Evolutionary conservation across 1,140 invertebrate genomes (phyloP), one percentile per base, ranked within the genome.

Genomic region (Euglossa dilemma): DNA sequence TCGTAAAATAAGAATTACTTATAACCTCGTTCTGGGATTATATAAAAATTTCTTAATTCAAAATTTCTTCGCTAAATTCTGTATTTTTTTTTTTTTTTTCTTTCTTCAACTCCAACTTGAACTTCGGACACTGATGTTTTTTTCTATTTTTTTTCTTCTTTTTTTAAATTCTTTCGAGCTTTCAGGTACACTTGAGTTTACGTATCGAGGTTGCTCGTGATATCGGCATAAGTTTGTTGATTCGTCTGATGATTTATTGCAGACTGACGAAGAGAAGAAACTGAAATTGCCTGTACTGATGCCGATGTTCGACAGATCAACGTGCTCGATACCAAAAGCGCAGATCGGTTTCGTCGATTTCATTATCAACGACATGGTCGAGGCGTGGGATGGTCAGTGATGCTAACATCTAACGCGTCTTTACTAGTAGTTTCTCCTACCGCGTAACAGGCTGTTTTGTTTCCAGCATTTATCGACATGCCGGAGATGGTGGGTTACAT

Each of bases 261-360:
- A 99, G 96, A 99, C 98, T 54, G 98, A 99, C 90, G 98, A 99
- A 92, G 98, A 99, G 93, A 99, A 98, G 91, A 95, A 94, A 2
- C 95, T 96, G 76, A 96, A 96, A 76, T 93, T 99, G 86, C 98
- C 98, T 6, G 97, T 99, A 6, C 98, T 99, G 69, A 99, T 99
- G 98, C 98, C 98, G 2, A 97, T 98, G 96, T 99, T 99, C 93
- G 98, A 99, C 89, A 96, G 98, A 90, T 95, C 96, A 67, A 97
- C 97, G 14, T 99, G 98, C 94, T 99, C 98, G 84, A 98, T 99
- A 93, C 98, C 98, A 74, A 98, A 99, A 95, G 98, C 98, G 67
- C 98, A 99, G 95, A 98, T 98, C 86, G 98, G 98, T 67, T 99
- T 99, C 94, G 97, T 99, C 74, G 98, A 99, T 94, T 98, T 97